A percentile compares a stretch with the other conserved stretches of the same genome.
Evolutionary conservation across 2,888 invertebrate genomes (phyloP).

Genomic region (Apodemia duryi): DNA sequence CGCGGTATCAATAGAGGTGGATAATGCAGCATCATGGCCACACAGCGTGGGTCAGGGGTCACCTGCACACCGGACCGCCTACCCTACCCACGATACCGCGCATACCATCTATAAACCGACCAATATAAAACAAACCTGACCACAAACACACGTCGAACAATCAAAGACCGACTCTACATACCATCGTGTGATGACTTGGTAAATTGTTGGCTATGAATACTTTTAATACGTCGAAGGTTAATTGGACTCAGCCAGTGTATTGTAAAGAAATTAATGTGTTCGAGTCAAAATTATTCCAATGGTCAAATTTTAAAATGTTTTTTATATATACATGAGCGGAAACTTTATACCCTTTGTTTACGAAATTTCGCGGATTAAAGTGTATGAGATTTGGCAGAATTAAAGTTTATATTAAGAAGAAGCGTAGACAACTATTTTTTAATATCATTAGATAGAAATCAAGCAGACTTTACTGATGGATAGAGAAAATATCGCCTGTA

Average conservation of each 20-base stretch:
- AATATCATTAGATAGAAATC: too few relatives aligned
- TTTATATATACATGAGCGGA: neutral
- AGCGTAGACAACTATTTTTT: too few relatives aligned
- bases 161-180: conserved; percentile 30
- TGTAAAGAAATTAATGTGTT: conserved; percentile 62
- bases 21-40: conserved; percentile 54
- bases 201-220: conserved; percentile 66
- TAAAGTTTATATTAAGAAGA: too few relatives aligned
- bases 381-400: too few relatives aligned
- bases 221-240: conserved; percentile 71
- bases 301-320: conserved; percentile 36
- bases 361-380: too few relatives aligned
- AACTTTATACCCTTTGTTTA: too few relatives aligned
- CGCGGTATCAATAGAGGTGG: conserved; percentile 11
- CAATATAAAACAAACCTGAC: conserved; percentile 25
- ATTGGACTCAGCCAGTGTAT: conserved; percentile 70
- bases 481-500: too few relatives aligned
- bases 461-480: too few relatives aligned
- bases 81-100: conserved; percentile 38
- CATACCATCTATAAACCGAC: conserved; percentile 41
- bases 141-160: conserved; percentile 26
- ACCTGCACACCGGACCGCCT: conserved; percentile 45
- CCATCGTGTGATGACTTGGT: conserved; percentile 48
- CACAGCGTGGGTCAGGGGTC: conserved; percentile 67
- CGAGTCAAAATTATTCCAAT: conserved; percentile 45